These are phyloP conservation scores for Cheilosia vulpina DNA, from an alignment of 2,888 invertebrate genomes.

Conservation along the genomic window DNA sequence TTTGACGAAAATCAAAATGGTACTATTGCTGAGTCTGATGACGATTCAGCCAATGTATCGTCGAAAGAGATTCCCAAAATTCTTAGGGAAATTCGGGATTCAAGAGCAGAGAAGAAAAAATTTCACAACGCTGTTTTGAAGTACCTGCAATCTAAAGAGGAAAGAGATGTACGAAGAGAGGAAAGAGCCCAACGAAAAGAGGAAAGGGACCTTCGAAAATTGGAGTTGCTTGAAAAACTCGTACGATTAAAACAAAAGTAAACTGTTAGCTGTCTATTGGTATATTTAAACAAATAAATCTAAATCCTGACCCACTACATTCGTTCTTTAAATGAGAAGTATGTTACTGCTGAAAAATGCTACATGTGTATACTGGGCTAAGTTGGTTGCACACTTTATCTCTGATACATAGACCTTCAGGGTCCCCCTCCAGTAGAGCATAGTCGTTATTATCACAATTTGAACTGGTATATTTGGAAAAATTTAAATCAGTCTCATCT, in stretches of 20 bases:
- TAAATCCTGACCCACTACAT: not conserved
- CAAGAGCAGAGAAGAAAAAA: constrained; percentile 1
- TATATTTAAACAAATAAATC: not conserved
- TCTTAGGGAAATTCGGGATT: not conserved
- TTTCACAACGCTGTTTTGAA: not conserved
- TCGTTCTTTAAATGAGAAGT: not conserved
- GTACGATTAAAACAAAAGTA: not conserved
- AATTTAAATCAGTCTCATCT: constrained; percentile 13
- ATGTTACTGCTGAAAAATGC: not conserved
- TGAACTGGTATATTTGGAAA: not conserved
- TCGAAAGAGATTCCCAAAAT: not conserved
- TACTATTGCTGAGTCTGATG: not conserved
- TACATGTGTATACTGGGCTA: not conserved
- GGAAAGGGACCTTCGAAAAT: constrained; percentile 4
- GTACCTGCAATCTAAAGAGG: constrained; percentile 9
- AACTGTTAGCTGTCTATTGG: not conserved
- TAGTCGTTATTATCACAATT: not conserved
- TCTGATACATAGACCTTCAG: not conserved
- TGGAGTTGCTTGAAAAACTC: constrained; percentile 1
- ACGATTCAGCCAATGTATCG: not conserved
- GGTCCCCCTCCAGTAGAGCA: not conserved
- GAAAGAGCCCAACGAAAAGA: constrained; percentile 10
- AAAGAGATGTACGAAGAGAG: not conserved
- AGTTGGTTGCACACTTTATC: constrained; percentile 9
- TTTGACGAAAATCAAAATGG: not conserved